A percentile compares a stretch with the other conserved stretches of the same genome.
Conservation (phyloP, 2,888 invertebrate genomes). For the Labia minor region DNA sequence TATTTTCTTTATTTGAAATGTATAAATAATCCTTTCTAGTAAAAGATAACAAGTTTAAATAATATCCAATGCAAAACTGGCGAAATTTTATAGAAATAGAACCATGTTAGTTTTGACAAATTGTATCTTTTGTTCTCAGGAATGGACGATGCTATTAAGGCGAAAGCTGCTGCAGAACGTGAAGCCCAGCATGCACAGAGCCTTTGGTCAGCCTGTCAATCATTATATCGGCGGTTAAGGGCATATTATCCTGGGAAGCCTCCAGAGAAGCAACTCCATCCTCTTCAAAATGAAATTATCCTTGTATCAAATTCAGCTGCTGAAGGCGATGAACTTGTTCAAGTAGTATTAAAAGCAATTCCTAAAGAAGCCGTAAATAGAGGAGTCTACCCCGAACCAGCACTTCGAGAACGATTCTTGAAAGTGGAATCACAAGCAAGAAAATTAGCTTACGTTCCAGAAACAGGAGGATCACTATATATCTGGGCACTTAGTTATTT, state of each 20-base stretch:
- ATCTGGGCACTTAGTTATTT: conserved; percentile 77
- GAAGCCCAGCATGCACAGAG: conserved; percentile 71
- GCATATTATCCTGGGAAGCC: conserved; percentile 33
- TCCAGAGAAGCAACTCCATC: conserved; percentile 46
- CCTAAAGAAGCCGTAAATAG: conserved; percentile 62
- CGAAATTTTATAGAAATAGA: too few species aligned
- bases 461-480: conserved; percentile 73
- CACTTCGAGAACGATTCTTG: conserved; percentile 72
- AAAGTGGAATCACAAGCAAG: conserved; percentile 69
- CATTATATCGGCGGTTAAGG: conserved; percentile 61
- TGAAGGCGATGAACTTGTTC: conserved; percentile 68
- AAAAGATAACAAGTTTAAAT: too few species aligned
- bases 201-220: conserved; percentile 88
- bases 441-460: conserved; percentile 76
- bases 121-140: background rate
- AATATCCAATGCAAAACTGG: too few species aligned
- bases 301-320: conserved; percentile 55
- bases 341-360: conserved; percentile 63
- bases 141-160: conserved; percentile 35
- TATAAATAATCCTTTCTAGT: too few species aligned
- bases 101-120: too few species aligned
- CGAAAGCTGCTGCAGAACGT: conserved; percentile 59
- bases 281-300: conserved; percentile 55
- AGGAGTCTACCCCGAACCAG: conserved; percentile 82
- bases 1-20: too few species aligned